These are phyloP conservation scores for Drosophila pruinosa DNA, from an alignment of 1,140 invertebrate genomes.

Conservation along the genomic window DNA sequence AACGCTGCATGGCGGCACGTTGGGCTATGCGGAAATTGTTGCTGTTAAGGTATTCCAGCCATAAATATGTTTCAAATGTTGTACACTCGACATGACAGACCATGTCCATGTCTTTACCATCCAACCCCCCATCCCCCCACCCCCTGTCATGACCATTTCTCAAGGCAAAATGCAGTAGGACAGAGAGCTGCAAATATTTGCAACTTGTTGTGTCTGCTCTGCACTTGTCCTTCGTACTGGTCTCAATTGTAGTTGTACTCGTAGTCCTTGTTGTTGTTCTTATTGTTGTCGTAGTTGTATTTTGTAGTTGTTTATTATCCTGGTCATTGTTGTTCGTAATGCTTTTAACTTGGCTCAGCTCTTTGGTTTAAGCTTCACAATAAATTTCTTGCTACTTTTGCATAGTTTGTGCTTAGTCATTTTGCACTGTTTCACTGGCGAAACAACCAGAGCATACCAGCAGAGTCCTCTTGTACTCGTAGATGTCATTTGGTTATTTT, in stretches of 20 bases:
- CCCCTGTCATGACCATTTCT: slow-evolving; percentile 44
- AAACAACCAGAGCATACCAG: slow-evolving; percentile 1
- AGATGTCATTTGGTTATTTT: slow-evolving; percentile 23
- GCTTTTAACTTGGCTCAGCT: slow-evolving; percentile 74
- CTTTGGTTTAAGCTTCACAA: slow-evolving; percentile 69
- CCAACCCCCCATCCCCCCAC: too few relatives aligned
- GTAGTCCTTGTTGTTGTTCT: slow-evolving; percentile 40
- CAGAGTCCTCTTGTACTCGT: slow-evolving; percentile 11
- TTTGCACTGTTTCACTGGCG: slow-evolving; percentile 18
- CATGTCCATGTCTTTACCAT: neutral
- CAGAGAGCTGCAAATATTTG: slow-evolving; percentile 62
- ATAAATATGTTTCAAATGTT: slow-evolving; percentile 39
- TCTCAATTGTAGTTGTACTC: slow-evolving; percentile 38
- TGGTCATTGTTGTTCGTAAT: slow-evolving; percentile 77
- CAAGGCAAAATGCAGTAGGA: slow-evolving; percentile 65
- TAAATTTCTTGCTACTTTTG: slow-evolving; percentile 70
- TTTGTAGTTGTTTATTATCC: slow-evolving; percentile 63
- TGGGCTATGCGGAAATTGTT: slow-evolving; percentile 96
- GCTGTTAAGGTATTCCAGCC: slow-evolving; percentile 92
- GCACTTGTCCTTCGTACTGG: slow-evolving; percentile 53
- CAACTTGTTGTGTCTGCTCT: slow-evolving; percentile 64
- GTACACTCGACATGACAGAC: slow-evolving; percentile 20
- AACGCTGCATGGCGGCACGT: slow-evolving; percentile 91
- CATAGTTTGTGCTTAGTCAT: slow-evolving; percentile 61
- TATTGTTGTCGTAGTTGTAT: slow-evolving; percentile 16